Percentiles rank a stretch among this genome's conserved stretches.
These are phyloP conservation scores for Reinhardtius hippoglossoides DNA, from an alignment of 2,113 vertebrate species.

Conservation along the genomic window DNA sequence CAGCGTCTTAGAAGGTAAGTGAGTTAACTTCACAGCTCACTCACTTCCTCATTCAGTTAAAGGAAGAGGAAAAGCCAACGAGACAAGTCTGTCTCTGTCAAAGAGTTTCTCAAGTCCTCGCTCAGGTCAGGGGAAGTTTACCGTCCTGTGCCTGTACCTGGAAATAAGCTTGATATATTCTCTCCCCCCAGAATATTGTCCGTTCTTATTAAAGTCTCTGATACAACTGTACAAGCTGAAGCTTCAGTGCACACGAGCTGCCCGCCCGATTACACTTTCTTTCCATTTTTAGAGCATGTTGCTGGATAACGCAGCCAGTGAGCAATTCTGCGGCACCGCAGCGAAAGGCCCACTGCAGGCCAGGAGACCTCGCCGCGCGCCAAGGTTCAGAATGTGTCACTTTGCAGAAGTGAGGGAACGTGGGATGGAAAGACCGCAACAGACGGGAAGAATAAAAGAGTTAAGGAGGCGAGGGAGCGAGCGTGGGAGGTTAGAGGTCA, in stretches of 20 bases:
- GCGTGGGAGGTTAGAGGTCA: constrained; percentile 27
- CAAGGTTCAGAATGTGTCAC: constrained; percentile 43
- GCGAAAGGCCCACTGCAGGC: constrained; percentile 58
- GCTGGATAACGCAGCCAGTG: constrained; percentile 70
- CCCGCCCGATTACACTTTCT: constrained; percentile 61
- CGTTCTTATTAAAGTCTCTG: constrained; percentile 73
- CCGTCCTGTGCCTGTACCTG: constrained; percentile 47
- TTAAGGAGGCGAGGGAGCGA: constrained; percentile 7
- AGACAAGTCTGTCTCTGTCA: constrained; percentile 54
- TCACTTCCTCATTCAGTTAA: constrained; percentile 39
- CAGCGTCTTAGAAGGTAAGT: constrained; percentile 9
- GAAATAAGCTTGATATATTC: constrained; percentile 61
- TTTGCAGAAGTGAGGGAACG: constrained; percentile 26
- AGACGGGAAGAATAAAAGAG: constrained; percentile 13
- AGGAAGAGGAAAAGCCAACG: constrained; percentile 14
- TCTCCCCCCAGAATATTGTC: constrained; percentile 66
- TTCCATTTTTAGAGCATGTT: constrained; percentile 67
- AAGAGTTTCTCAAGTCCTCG: constrained; percentile 44
- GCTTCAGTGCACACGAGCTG: constrained; percentile 61
- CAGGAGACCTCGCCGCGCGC: neutral
- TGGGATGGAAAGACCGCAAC: constrained; percentile 5
- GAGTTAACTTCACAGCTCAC: constrained; percentile 41
- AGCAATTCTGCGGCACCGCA: constrained; percentile 58
- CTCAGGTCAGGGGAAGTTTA: constrained; percentile 65
- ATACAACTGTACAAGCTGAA: constrained; percentile 49